Conservation (phyloP, 2,888 invertebrate genomes). For the Drosophila aldrichi region DNA sequence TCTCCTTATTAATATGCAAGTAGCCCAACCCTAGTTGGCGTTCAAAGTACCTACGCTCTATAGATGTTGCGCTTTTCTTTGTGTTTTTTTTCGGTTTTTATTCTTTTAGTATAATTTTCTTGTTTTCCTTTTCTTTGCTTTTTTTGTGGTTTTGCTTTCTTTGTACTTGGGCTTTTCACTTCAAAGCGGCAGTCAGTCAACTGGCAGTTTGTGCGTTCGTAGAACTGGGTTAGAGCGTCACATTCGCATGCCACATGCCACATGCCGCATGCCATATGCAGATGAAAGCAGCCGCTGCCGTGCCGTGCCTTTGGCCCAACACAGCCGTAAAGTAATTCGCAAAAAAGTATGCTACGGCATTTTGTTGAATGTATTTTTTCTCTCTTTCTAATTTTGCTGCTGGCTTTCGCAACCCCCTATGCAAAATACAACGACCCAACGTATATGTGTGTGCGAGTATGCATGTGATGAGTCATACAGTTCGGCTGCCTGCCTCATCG, state of each 20-base stretch:
- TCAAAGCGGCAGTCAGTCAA: conserved; percentile 38
- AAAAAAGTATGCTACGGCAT: conserved; percentile 74
- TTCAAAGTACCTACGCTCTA: neutral
- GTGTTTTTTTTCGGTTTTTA: neutral
- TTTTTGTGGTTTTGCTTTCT: conserved; percentile 31
- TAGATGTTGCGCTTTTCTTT: conserved; percentile 3
- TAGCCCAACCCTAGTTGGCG: neutral
- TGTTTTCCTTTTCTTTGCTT: conserved; percentile 3
- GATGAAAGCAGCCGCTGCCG: conserved; percentile 44
- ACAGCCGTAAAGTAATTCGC: conserved; percentile 46
- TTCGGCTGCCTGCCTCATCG: conserved; percentile 15
- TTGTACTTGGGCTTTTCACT: conserved; percentile 36
- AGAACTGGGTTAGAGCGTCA: conserved; percentile 64
- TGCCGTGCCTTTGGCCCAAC: neutral
- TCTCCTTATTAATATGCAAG: conserved; percentile 3
- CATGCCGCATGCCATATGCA: conserved; percentile 43
- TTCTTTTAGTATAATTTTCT: conserved; percentile 14
- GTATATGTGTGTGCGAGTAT: conserved; percentile 1
- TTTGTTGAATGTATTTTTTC: conserved; percentile 33
- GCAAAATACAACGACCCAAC: neutral
- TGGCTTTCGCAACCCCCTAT: conserved; percentile 56
- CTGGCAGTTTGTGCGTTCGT: conserved; percentile 18
- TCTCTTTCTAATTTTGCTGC: neutral
- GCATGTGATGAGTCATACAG: conserved; percentile 46
- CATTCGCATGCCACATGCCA: conserved; percentile 24